Evolutionary conservation across 2,888 invertebrate species (phyloP).

Genomic region (Drosophila dives): DNA sequence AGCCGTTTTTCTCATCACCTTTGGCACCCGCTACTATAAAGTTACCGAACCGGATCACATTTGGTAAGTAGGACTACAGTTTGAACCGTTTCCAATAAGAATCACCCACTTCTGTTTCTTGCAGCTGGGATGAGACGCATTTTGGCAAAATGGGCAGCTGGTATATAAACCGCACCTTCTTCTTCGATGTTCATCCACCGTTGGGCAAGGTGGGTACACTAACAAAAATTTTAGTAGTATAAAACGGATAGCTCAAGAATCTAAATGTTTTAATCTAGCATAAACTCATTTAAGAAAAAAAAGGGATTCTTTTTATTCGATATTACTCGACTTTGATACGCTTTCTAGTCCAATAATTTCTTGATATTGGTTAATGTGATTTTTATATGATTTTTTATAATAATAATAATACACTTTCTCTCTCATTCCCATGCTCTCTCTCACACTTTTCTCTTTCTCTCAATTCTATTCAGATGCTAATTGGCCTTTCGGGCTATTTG

Average conservation of each 20-base stretch:
- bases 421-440: neutral
- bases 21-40: constrained; percentile 93
- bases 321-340: neutral
- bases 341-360: neutral
- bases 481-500: constrained; percentile 95
- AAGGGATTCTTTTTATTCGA: neutral
- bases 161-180: constrained; percentile 98
- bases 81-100: neutral
- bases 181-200: constrained; percentile 99
- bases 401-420: neutral
- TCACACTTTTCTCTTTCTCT: constrained; percentile 49
- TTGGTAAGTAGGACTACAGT: constrained; percentile 87
- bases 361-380: neutral
- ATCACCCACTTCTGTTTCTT: constrained; percentile 43
- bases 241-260: too few relatives aligned
- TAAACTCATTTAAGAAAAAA: neutral
- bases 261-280: neutral
- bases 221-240: neutral
- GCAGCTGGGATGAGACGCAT: constrained; percentile 98
- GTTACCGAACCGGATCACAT: constrained; percentile 96
- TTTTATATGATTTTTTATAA: neutral
- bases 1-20: constrained; percentile 88
- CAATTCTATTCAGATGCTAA: constrained; percentile 92
- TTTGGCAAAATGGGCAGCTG: constrained; percentile 99
- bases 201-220: constrained; percentile 91